Conservation (phyloP, 2,797 vertebrate species). For the Rhinophrynus dorsalis region DNA sequence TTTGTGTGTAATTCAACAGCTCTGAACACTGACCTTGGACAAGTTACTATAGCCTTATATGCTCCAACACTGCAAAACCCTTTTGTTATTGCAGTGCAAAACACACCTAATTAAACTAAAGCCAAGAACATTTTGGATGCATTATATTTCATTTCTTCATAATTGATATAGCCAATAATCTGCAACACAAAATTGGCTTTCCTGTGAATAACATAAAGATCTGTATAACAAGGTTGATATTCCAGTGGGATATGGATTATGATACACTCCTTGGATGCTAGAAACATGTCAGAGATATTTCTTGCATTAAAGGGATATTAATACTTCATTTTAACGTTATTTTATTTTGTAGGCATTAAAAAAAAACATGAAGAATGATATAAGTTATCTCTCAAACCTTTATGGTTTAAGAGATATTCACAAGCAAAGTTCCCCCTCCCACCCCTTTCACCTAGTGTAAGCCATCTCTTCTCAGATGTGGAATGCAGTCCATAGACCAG, state of each 20-base stretch:
- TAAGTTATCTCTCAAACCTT: no score
- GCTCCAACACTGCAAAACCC: not conserved
- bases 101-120: constrained; percentile 23
- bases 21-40: constrained; percentile 18
- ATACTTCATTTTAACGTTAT: no score
- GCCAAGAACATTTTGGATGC: constrained; percentile 19
- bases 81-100: constrained; percentile 4
- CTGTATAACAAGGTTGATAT: not conserved
- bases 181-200: not conserved
- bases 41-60: constrained; percentile 5
- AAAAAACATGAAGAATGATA: no score
- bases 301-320: no score
- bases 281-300: not conserved
- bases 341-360: no score
- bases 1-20: constrained; percentile 1
- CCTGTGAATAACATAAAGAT: not conserved
- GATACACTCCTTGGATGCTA: no score
- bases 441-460: no score
- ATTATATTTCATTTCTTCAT: constrained; percentile 41
- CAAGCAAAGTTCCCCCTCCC: no score
- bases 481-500: no score
- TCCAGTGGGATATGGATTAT: constrained; percentile 22
- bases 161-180: not conserved
- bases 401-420: no score
- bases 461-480: no score